Base-by-base conservation (phyloP, 1,140 invertebrate species). In the Tetramorium simillimum region DNA sequence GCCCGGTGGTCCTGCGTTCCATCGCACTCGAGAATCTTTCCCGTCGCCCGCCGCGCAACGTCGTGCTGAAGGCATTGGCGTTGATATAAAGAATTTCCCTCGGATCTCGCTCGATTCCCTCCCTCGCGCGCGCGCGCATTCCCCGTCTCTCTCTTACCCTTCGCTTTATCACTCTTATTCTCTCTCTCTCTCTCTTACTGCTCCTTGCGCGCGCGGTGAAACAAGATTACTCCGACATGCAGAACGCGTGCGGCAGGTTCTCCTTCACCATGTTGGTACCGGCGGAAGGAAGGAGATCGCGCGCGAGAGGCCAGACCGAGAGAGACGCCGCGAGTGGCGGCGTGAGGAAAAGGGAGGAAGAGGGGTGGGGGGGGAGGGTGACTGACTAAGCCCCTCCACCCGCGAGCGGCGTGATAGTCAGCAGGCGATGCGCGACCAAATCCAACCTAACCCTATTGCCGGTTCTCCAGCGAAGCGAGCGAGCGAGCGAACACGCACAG, bases 381-480 rank as follows among this genome's bases (percentile, higher is more conserved):
- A 87, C 65, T 80, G 89, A 89, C 88, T 87, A 73, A 88, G 24
- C 86, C 82, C 77, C 62, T 75, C 75, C 90, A 49, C 81, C 70
- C 88, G 51, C 88, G 75, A 89, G 73, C 91, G 89, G 91, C 91
- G 90, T 91, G 90, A 93, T 93, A 93, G 92, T 93, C 89, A 90
- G 90, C 88, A 90, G 82, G 88, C 92, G 91, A 93, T 93, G 92
- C 93, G 91, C 89, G 92, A 93, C 92, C 92, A 90, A 93, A 92
- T 92, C 90, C 87, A 91, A 87, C 89, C 87, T 85, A 92, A 94
- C 93, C 91, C 90, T 92, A 92, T 91, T 93, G 94, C 94, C 93
- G 93, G 93, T 94, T 94, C 93, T 94, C 91, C 92, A 92, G 89
- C 90, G 86, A 85, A 87, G 86, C 60, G 46, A 53, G 78, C 58